These are phyloP conservation scores for Carduelis carduelis DNA, from an alignment of 2,797 vertebrate species.

Conservation along the genomic window DNA sequence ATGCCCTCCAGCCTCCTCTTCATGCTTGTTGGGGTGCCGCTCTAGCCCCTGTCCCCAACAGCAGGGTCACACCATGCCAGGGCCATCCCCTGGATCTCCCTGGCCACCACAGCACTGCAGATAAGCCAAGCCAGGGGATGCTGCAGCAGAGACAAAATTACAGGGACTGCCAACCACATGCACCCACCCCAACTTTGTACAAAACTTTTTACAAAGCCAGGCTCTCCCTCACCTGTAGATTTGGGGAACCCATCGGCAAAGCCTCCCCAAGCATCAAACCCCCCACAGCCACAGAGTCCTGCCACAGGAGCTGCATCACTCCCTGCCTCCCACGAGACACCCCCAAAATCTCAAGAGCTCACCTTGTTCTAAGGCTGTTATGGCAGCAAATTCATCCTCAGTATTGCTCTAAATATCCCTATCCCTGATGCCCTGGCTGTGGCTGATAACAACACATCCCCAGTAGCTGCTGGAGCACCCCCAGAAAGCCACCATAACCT, in stretches of 20 bases:
- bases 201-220: not conserved
- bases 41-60: not conserved
- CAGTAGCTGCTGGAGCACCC: not conserved
- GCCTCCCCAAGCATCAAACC: no score
- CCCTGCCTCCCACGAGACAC: not conserved
- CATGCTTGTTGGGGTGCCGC: not conserved
- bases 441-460: not conserved
- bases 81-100: not conserved
- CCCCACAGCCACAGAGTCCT: accelerated
- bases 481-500: not conserved
- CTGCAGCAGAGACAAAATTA: not conserved
- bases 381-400: not conserved
- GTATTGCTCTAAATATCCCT: not conserved
- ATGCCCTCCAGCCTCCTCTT: not conserved
- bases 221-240: not conserved
- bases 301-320: not conserved
- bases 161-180: accelerated
- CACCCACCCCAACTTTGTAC: no score
- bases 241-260: not conserved
- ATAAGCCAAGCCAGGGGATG: not conserved
- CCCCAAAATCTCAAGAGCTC: not conserved
- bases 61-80: not conserved
- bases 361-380: not conserved
- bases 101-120: not conserved
- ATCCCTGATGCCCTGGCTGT: not conserved